phyloP scores from a whole-genome alignment of 2,888 invertebrate genomes.

The Papilio demoleus region DNA sequence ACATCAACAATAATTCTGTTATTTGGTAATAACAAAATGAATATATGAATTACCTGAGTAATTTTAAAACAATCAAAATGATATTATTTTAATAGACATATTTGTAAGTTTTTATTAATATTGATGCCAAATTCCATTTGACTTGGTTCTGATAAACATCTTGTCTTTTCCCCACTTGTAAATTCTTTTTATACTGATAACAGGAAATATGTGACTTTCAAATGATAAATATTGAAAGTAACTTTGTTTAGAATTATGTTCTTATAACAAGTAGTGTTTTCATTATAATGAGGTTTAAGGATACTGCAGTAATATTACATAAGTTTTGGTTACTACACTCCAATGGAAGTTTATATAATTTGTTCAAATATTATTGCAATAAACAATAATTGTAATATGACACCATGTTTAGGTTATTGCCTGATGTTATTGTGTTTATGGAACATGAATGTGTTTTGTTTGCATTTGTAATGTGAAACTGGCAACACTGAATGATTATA shows the following conservation, averaged over 20 bases:
- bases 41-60: not conserved
- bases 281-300: no score
- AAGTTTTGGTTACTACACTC: not conserved
- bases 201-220: no score
- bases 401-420: conserved; percentile 31
- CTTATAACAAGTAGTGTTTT: no score
- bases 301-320: conserved; percentile 2
- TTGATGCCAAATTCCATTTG: no score
- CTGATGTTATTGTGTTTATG: conserved; percentile 26
- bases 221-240: no score
- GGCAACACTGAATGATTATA: conserved; percentile 15
- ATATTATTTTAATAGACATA: not conserved
- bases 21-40: not conserved
- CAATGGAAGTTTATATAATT: conserved; percentile 35
- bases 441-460: conserved; percentile 31
- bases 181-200: no score
- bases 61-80: not conserved
- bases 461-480: conserved; percentile 30
- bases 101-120: no score
- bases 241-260: no score
- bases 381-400: conserved; percentile 37
- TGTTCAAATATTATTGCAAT: conserved; percentile 41
- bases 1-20: conserved; percentile 3
- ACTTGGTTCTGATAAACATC: no score
- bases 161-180: no score